Conservation (phyloP, 2,113 vertebrate species). For the Colistium nudipinnis region DNA sequence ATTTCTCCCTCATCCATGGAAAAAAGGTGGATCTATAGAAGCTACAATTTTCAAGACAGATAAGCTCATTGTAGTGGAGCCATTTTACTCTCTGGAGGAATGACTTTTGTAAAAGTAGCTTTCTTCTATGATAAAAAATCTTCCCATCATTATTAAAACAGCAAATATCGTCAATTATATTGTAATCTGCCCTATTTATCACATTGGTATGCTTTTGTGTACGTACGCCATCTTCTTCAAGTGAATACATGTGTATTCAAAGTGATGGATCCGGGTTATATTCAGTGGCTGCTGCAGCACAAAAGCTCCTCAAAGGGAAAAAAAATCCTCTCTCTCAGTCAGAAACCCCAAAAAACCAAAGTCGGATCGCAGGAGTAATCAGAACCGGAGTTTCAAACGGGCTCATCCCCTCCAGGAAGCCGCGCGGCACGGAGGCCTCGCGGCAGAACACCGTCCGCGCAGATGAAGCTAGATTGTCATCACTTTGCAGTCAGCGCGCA, state of each 20-base stretch:
- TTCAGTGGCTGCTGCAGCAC: neutral
- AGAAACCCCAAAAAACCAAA: neutral
- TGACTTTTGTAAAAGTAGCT: no score
- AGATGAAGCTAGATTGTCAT: conserved; percentile 30
- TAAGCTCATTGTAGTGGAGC: neutral
- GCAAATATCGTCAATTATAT: no score
- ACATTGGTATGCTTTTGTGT: no score
- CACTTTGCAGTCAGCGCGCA: neutral
- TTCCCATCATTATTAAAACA: no score
- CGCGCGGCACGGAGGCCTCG: neutral
- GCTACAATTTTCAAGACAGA: neutral
- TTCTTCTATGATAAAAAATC: no score
- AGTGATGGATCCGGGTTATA: no score
- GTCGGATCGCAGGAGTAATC: conserved; percentile 11
- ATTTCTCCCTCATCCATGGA: neutral
- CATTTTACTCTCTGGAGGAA: no score
- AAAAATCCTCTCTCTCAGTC: neutral
- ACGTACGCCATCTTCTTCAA: no score
- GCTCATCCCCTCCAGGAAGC: neutral
- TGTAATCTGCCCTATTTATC: no score
- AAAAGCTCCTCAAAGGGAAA: neutral
- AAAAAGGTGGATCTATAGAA: neutral
- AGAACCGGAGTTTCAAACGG: conserved; percentile 21
- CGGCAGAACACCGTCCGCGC: neutral
- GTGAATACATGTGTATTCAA: no score